Conservation (phyloP, 2,113 vertebrate genomes). For the Rhineura floridana region DNA sequence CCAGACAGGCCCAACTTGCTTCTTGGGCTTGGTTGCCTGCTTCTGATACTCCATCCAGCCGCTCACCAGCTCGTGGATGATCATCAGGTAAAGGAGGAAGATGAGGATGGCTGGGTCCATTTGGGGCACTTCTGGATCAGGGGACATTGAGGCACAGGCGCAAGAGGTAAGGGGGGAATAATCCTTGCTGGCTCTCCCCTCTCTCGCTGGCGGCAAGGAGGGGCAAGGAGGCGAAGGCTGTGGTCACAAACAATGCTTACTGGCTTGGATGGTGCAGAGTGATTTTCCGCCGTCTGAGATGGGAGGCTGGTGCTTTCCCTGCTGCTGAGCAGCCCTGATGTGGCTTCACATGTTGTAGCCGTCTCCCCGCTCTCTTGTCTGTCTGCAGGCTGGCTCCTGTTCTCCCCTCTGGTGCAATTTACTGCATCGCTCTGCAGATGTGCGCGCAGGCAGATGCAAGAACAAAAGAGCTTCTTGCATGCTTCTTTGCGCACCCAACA, state of each 20-base stretch:
- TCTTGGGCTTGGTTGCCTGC: constrained; percentile 81
- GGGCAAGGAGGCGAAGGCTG: background rate
- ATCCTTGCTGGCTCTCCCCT: background rate
- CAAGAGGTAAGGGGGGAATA: background rate
- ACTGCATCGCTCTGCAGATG: constrained; percentile 24
- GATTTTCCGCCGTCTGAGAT: constrained; percentile 27
- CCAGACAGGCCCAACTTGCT: constrained; percentile 74
- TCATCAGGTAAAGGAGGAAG: constrained; percentile 89
- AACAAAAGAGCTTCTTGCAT: constrained; percentile 15
- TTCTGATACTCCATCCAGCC: constrained; percentile 88
- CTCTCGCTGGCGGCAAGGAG: background rate
- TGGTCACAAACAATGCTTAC: constrained; percentile 5
- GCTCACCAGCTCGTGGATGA: constrained; percentile 87
- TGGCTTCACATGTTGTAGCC: constrained; percentile 13
- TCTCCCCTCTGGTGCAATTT: background rate
- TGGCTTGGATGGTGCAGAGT: background rate
- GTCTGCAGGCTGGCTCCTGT: background rate
- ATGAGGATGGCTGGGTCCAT: constrained; percentile 91
- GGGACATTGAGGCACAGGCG: constrained; percentile 45
- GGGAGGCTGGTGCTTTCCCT: background rate
- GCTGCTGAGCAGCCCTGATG: background rate
- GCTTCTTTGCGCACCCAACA: background rate
- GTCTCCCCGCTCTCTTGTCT: background rate
- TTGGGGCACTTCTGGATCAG: constrained; percentile 64
- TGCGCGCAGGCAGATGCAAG: background rate